phyloP scores from a whole-genome alignment of 2,113 vertebrate species.

The Isurus oxyrinchus region DNA sequence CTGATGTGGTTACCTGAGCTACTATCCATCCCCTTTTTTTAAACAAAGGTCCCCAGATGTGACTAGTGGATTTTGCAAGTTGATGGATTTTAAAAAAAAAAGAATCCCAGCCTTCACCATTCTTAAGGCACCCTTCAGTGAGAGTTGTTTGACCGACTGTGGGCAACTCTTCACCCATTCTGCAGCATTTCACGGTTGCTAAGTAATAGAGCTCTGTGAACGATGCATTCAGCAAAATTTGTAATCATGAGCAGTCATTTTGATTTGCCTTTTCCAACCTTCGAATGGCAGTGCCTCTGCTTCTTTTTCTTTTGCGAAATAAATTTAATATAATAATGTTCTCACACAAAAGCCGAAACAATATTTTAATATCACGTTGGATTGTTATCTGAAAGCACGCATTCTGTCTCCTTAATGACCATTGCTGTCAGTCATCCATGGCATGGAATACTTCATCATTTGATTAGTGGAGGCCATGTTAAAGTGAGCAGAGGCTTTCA shows the following conservation, averaged over 20 bases:
- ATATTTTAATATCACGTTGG: not conserved
- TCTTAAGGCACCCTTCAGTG: too few species aligned
- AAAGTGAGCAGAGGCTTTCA: not conserved
- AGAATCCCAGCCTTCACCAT: not conserved
- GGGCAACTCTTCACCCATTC: not conserved
- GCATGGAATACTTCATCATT: not conserved
- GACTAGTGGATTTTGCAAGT: not conserved
- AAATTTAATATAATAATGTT: not conserved
- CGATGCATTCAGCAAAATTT: not conserved
- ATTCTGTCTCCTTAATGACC: not conserved
- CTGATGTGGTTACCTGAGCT: not conserved
- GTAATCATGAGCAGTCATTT: not conserved
- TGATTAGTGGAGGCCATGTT: not conserved
- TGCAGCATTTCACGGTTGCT: not conserved
- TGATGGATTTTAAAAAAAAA: too few species aligned
- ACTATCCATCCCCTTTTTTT: not conserved
- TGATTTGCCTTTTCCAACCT: not conserved
- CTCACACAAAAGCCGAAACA: too few species aligned
- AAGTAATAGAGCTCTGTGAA: not conserved
- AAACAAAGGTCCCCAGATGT: not conserved
- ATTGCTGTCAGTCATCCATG: not conserved
- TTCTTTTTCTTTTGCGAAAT: not conserved
- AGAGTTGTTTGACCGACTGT: not conserved
- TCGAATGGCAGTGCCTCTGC: not conserved
- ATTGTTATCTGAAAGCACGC: not conserved